Conservation (phyloP, 2,113 vertebrate species). For the Paramormyrops kingsleyae region DNA sequence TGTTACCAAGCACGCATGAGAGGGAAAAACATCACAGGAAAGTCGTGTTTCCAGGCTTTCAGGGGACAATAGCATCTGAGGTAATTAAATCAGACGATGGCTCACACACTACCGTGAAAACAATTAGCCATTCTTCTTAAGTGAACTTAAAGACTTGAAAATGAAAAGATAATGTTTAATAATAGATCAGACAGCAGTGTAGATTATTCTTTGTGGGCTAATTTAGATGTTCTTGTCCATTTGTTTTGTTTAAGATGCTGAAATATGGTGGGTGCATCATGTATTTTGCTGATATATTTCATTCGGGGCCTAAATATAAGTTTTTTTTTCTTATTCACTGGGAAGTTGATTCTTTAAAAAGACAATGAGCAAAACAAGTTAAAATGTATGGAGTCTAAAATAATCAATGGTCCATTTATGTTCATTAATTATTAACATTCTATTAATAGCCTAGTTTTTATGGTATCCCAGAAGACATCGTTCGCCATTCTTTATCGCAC, state of each 20-base stretch:
- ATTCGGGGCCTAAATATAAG: background rate
- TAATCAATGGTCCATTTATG: background rate
- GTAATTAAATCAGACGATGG: conserved; percentile 51
- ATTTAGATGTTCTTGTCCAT: background rate
- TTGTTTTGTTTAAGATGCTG: background rate
- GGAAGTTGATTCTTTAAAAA: background rate
- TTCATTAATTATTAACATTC: background rate
- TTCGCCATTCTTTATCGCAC: background rate
- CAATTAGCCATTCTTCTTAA: conserved; percentile 23
- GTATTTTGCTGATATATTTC: background rate
- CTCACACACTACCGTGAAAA: conserved; percentile 34
- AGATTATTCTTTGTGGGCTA: background rate
- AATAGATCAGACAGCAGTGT: background rate
- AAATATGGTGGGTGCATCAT: background rate
- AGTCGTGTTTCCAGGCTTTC: conserved; percentile 61
- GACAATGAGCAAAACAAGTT: background rate
- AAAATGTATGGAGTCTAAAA: background rate
- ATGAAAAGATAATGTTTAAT: conserved; percentile 7
- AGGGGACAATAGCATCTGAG: conserved; percentile 64
- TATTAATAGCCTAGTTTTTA: background rate
- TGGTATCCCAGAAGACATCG: background rate
- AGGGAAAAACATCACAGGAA: conserved; percentile 49
- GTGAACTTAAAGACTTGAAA: background rate
- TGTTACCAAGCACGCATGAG: conserved; percentile 58
- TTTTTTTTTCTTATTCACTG: background rate